phyloP scores from a whole-genome alignment of 2,113 vertebrate genomes.

The Tachuris rubrigastra region DNA sequence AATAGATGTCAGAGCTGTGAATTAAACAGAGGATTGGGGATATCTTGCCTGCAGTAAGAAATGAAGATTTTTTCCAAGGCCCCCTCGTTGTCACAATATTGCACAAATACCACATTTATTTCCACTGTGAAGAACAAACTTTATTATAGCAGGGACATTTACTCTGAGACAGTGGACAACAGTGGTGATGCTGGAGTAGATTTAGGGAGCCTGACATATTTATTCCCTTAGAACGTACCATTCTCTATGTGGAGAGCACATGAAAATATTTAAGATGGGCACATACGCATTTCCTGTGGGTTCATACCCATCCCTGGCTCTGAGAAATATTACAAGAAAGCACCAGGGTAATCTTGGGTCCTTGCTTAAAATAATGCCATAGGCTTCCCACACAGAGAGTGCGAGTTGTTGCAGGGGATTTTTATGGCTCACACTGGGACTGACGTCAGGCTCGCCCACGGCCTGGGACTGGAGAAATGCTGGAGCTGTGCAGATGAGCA shows the following conservation, averaged over 20 bases:
- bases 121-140: background rate
- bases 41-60: background rate
- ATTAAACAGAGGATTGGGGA: background rate
- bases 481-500: background rate
- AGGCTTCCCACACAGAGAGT: constrained; percentile 2
- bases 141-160: background rate
- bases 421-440: background rate
- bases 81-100: background rate
- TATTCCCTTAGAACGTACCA: accelerated
- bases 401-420: background rate
- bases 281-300: background rate
- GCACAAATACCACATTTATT: background rate
- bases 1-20: background rate
- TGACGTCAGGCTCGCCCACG: constrained; percentile 5
- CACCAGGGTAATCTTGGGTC: background rate
- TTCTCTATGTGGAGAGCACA: accelerated
- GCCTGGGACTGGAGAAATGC: background rate
- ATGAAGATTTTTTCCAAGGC: background rate
- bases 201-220: accelerated
- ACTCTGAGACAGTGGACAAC: background rate
- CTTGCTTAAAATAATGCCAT: constrained; percentile 3
- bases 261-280: background rate
- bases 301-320: background rate
- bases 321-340: background rate
- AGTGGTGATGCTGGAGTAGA: background rate